These are phyloP conservation scores for Furcifer pardalis DNA, from an alignment of 2,797 vertebrate genomes.

Conservation along the genomic window DNA sequence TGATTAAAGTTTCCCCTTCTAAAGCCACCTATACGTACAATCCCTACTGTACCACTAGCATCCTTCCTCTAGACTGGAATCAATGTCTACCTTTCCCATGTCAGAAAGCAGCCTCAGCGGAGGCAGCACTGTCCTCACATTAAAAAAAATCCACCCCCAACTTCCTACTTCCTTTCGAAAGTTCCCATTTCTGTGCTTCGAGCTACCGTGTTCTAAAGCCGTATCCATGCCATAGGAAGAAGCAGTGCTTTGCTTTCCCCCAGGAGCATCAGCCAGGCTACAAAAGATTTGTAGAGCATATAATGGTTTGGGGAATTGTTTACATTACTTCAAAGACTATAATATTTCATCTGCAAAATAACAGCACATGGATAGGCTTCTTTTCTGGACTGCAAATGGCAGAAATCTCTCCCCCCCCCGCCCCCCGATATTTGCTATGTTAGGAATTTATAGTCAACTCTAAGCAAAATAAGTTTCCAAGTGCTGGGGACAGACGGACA, in stretches of 20 bases:
- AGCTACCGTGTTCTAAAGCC: no score
- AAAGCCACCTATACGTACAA: no score
- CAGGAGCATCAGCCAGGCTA: neutral
- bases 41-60: no score
- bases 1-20: neutral
- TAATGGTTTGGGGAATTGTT: neutral
- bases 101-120: neutral
- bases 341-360: no score
- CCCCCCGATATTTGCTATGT: no score
- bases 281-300: no score
- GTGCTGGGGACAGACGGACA: no score
- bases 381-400: no score
- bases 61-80: neutral
- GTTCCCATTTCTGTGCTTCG: neutral
- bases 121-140: neutral
- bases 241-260: neutral
- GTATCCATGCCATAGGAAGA: neutral
- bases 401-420: no score
- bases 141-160: neutral
- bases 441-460: no score
- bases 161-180: neutral
- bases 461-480: no score
- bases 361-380: no score
- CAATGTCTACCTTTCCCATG: neutral
- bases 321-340: neutral